Base-by-base conservation (phyloP, 2,888 invertebrate species). In the Morpho achilles region DNA sequence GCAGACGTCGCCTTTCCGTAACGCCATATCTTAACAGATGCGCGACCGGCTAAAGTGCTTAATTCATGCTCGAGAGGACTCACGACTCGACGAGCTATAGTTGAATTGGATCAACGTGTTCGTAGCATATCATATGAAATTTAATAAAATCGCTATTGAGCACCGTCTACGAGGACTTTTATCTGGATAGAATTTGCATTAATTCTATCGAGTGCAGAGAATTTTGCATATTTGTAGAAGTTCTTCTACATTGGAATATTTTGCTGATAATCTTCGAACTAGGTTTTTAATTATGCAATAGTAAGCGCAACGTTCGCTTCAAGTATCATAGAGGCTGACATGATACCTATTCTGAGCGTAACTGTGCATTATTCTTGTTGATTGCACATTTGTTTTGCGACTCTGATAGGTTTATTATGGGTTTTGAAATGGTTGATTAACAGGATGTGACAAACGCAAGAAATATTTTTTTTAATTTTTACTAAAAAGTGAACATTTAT, bases 1-100 rank as follows among this genome's bases (percentile, higher is more conserved):
- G 67, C 74, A 70, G 67, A 73, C 66, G 75, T 65, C 69, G 66
- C 61, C 68, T 68, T 62, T 67, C 71, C 72, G 73, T 74, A 80
- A 77, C 76, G 77, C 77, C 81, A 77, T 79, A 76, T 82, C 74
- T 78, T 81, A 84, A 75, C 80, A 78, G 79, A 77, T 82, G 79
- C 71, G 73, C 75, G 79, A 80, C 77, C 75, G 75, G 73, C 71
- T 76, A 69, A 74, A 77, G 77, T 72, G 77, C 77, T 79, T 79
- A 79, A 80, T 69, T 79, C 76, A 75, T 76, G 71, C 77, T 76
- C 60, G 61, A 69, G 65, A 69, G 71, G 56, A 59, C 62, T 59
- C 71, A 75, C 75, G 76, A 72, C 74, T 77, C 77, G 78, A 74
- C 77, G 74, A 70, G 70, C 74, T 73, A 70, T 73, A 70, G 70